Percentiles rank a stretch among this genome's conserved stretches.
Evolutionary conservation across 2,888 invertebrate genomes (phyloP).

Genomic region (Epinotia brunnichana): DNA sequence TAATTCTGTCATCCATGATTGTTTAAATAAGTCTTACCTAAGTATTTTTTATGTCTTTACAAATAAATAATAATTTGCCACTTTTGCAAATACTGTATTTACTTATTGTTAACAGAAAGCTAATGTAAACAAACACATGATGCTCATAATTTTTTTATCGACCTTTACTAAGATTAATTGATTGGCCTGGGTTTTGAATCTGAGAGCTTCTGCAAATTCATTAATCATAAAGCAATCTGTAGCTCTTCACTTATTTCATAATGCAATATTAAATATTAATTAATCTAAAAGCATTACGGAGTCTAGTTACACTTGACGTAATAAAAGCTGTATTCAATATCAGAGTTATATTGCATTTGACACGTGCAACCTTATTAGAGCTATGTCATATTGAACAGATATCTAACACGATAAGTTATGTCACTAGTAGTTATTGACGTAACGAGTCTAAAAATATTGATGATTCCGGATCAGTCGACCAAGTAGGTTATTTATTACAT

Average conservation of each 20-base stretch:
- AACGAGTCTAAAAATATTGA: conserved; percentile 63
- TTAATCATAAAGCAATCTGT: neutral
- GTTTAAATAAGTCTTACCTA: too few relatives aligned
- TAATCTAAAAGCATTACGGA: neutral
- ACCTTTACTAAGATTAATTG: neutral
- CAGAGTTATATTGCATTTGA: conserved; percentile 30
- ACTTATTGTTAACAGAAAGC: too few relatives aligned
- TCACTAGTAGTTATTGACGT: conserved; percentile 58
- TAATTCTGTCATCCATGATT: too few relatives aligned
- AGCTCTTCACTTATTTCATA: neutral
- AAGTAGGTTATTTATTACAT: conserved; percentile 21
- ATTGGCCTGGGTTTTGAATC: neutral
- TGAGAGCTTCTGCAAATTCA: neutral
- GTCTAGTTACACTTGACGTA: conserved; percentile 15
- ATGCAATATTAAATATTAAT: neutral
- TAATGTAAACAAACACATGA: too few relatives aligned
- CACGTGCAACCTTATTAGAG: conserved; percentile 42
- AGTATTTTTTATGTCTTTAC: too few relatives aligned
- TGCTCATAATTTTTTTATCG: too few relatives aligned
- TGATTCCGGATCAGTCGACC: conserved; percentile 59
- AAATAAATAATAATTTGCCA: too few relatives aligned
- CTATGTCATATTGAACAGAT: conserved; percentile 28
- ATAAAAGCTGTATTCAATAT: conserved; percentile 21
- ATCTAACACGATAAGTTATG: conserved; percentile 38
- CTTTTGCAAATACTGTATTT: too few relatives aligned